phyloP scores from a whole-genome alignment of 2,113 vertebrate species.

The Perccottus glenii region DNA sequence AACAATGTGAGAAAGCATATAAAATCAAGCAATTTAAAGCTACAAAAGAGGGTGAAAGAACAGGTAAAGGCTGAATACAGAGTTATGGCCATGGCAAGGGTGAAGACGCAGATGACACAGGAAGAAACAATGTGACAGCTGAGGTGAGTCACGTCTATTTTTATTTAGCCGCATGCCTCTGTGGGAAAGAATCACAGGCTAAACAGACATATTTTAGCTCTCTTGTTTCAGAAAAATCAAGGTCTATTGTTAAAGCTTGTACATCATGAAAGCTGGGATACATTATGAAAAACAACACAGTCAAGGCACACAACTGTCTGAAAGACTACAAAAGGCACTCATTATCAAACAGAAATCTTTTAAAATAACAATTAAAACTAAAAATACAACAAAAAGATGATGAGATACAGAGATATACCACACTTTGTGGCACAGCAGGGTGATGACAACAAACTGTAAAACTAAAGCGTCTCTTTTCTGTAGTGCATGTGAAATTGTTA shows the following conservation, averaged over 20 bases:
- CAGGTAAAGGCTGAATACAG: not conserved
- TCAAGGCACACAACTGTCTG: slow-evolving; percentile 21
- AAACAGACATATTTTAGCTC: slow-evolving; percentile 41
- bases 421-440: too few species aligned
- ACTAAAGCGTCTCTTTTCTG: too few species aligned
- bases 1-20: not conserved
- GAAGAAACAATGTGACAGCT: slow-evolving; percentile 66
- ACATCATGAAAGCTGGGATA: slow-evolving; percentile 4
- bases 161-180: slow-evolving; percentile 64
- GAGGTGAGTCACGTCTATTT: slow-evolving; percentile 75
- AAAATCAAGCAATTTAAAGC: not conserved
- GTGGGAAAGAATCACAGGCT: slow-evolving; percentile 51
- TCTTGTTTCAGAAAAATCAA: slow-evolving; percentile 48
- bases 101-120: slow-evolving; percentile 40
- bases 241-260: slow-evolving; percentile 25
- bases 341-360: slow-evolving; percentile 24
- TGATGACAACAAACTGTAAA: too few species aligned
- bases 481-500: too few species aligned
- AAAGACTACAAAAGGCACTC: slow-evolving; percentile 34
- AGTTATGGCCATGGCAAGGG: not conserved
- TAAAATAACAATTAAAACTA: not conserved
- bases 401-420: not conserved
- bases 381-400: too few species aligned
- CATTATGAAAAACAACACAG: slow-evolving; percentile 36
- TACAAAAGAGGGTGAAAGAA: slow-evolving; percentile 6